Percentiles rank a stretch among this genome's conserved stretches.
These are phyloP conservation scores for Sycophila sp. DNA, from an alignment of 1,140 invertebrate species.

Conservation along the genomic window DNA sequence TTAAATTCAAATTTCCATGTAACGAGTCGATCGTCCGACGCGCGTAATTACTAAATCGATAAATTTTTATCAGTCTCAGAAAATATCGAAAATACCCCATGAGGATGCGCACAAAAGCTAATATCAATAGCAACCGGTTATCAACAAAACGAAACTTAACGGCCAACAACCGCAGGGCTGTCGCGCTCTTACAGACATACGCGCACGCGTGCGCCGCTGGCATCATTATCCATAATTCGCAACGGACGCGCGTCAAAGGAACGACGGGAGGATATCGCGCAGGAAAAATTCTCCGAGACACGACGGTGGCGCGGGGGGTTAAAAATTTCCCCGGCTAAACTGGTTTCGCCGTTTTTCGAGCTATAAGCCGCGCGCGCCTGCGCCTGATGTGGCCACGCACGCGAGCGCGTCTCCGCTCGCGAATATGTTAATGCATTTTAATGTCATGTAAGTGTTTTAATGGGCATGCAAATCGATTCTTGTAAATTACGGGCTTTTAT, in stretches of 20 bases:
- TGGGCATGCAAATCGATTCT: slow-evolving; percentile 40
- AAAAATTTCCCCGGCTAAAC: slow-evolving; percentile 35
- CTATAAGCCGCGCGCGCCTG: background rate
- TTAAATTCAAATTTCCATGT: no score
- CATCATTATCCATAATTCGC: no score
- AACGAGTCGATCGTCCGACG: no score
- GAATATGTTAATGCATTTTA: slow-evolving; percentile 39
- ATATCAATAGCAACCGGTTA: no score
- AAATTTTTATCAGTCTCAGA: no score
- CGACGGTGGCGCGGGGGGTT: background rate
- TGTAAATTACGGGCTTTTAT: slow-evolving; percentile 35
- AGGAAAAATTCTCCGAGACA: slow-evolving; percentile 1
- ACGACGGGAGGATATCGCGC: background rate
- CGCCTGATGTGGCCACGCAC: background rate
- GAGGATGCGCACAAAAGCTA: no score
- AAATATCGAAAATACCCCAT: no score
- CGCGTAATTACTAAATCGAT: no score
- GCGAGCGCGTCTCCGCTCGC: slow-evolving; percentile 5
- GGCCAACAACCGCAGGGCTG: no score
- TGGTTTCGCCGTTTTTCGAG: slow-evolving; percentile 16
- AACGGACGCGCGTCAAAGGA: slow-evolving; percentile 10
- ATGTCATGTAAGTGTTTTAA: slow-evolving; percentile 38
- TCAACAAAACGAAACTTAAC: no score
- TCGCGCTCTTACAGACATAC: no score
- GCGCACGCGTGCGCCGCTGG: no score